Conservation (phyloP, 1,140 invertebrate species). For the Medauroidea extradentata region DNA sequence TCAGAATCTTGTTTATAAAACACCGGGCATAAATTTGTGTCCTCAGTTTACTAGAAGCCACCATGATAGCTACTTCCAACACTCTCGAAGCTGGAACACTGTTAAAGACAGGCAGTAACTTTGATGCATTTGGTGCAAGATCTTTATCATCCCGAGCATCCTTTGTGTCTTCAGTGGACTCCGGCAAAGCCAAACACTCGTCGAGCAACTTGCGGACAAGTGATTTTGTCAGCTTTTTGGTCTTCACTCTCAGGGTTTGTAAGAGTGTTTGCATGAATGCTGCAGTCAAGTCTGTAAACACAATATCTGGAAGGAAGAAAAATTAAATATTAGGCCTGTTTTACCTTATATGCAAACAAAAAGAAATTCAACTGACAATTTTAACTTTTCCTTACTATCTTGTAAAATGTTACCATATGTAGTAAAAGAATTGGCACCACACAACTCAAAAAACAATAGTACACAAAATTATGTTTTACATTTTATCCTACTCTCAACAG, state of each 20-base stretch:
- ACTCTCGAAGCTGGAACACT: slow-evolving; percentile 45
- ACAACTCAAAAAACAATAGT: too few species aligned
- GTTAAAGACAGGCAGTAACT: slow-evolving; percentile 52
- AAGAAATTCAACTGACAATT: too few species aligned
- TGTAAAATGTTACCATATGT: too few species aligned
- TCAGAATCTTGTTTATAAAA: slow-evolving; percentile 1
- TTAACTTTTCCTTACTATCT: too few species aligned
- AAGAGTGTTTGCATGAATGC: slow-evolving; percentile 66
- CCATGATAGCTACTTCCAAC: slow-evolving; percentile 5
- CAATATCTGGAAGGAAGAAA: slow-evolving; percentile 48
- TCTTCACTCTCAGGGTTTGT: slow-evolving; percentile 55
- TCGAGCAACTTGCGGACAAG: slow-evolving; percentile 57
- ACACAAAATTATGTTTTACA: too few species aligned
- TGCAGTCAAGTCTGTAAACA: slow-evolving; percentile 63
- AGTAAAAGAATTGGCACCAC: too few species aligned
- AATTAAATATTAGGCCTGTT: neutral
- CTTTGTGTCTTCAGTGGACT: slow-evolving; percentile 38
- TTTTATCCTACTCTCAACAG: too few species aligned
- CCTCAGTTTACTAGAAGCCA: neutral
- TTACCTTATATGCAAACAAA: too few species aligned
- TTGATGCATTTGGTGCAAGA: slow-evolving; percentile 6
- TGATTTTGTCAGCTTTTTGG: slow-evolving; percentile 51
- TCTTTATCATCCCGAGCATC: slow-evolving; percentile 28
- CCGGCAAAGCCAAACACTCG: slow-evolving; percentile 51
- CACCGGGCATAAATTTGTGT: slow-evolving; percentile 13